Evolutionary conservation across 1,140 invertebrate species (phyloP).

Genomic region (Armadillidium nasatum): DNA sequence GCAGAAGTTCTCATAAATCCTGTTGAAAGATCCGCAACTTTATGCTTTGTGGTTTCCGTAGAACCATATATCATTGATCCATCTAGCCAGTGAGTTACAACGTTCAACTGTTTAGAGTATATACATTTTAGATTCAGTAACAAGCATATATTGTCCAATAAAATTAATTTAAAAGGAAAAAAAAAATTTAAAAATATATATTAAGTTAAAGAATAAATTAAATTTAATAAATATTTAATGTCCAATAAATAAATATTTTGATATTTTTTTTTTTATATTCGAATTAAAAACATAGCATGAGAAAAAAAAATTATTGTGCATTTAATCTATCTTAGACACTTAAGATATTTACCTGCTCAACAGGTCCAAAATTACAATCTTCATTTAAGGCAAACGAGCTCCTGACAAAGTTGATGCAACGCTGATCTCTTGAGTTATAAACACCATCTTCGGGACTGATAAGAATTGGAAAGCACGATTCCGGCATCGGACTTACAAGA

Average conservation of each 20-base stretch:
- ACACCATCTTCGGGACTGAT: slow-evolving; percentile 60
- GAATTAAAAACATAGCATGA: too few species aligned
- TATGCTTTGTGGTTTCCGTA: not conserved
- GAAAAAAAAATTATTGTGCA: too few species aligned
- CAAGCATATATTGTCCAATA: too few species aligned
- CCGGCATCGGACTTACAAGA: slow-evolving; percentile 29
- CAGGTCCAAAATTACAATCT: slow-evolving; percentile 34
- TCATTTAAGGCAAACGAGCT: slow-evolving; percentile 48
- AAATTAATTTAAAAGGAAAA: not conserved
- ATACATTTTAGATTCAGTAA: not conserved
- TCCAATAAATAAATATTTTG: too few species aligned
- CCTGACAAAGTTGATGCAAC: slow-evolving; percentile 16
- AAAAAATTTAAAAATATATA: not conserved
- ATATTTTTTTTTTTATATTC: too few species aligned
- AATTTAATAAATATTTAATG: not conserved
- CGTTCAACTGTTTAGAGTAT: not conserved
- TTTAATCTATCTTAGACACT: too few species aligned
- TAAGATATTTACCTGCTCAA: slow-evolving; percentile 46
- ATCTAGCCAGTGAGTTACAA: slow-evolving; percentile 10
- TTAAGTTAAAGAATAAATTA: not conserved
- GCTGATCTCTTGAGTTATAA: not conserved
- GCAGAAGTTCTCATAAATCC: not conserved
- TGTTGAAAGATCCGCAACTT: not conserved
- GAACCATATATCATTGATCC: slow-evolving; percentile 14
- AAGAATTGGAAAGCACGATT: slow-evolving; percentile 73